A percentile compares a stretch with the other conserved stretches of the same genome.
phyloP scores from a whole-genome alignment of 2,888 invertebrate species.

The Orchestes rusci region DNA sequence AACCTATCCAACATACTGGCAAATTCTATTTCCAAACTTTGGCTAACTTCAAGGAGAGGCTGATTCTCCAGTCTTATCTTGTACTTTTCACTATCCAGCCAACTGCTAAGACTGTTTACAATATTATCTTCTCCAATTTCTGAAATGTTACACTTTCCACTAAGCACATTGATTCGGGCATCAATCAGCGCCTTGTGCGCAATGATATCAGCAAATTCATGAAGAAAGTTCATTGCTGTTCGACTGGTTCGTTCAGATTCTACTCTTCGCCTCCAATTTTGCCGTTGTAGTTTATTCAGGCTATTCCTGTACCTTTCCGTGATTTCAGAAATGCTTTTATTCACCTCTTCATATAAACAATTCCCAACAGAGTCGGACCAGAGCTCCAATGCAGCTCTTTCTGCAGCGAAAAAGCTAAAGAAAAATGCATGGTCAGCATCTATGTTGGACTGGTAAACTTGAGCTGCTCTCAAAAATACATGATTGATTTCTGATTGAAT shows the following conservation, averaged over 20 bases:
- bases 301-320: constrained; percentile 60
- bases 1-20: constrained; percentile 56
- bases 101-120: constrained; percentile 28
- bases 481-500: constrained; percentile 72
- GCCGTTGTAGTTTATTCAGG: constrained; percentile 51
- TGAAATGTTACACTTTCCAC: constrained; percentile 40
- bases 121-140: constrained; percentile 23
- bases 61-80: constrained; percentile 47
- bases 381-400: constrained; percentile 62
- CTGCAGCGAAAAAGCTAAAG: constrained; percentile 59
- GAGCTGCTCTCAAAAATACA: constrained; percentile 62
- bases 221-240: constrained; percentile 47
- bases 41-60: constrained; percentile 41
- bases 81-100: constrained; percentile 38
- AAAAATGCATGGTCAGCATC: constrained; percentile 49
- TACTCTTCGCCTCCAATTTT: constrained; percentile 45
- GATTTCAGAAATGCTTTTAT: constrained; percentile 60
- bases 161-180: constrained; percentile 64
- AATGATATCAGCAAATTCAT: constrained; percentile 62
- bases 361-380: constrained; percentile 71
- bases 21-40: constrained; percentile 59
- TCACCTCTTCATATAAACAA: constrained; percentile 64
- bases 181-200: constrained; percentile 71
- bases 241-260: constrained; percentile 46
- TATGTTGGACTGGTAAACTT: constrained; percentile 55